Base-by-base conservation (phyloP, 1,140 invertebrate genomes). In the Meloidogyne floridensis region DNA sequence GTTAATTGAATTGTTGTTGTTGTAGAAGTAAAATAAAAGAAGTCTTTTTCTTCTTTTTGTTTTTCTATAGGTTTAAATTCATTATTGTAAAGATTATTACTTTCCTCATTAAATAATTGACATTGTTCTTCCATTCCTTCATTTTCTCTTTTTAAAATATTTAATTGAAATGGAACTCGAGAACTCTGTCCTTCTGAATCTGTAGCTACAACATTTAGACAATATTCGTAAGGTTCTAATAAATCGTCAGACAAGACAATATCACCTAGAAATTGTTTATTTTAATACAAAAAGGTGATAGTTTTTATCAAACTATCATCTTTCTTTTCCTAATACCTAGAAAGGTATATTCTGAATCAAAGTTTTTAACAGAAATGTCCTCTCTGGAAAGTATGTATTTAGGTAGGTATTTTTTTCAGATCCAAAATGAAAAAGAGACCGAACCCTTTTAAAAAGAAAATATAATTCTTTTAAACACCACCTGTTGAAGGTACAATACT, bases 401-500 rank as follows among this genome's bases (percentile, higher is more conserved):
- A 32, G 32, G 32, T 32, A 32, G 32, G 32, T 32, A 32, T 32
- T 32, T 32, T 32, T 32, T 32, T 32, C 32, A 32, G 32, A 32
- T 32, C 32, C 32, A 32, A 32, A 32, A 32, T 32, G 32, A 32
- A 32, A 32, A 32, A 32, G 32, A 32, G 32, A 32, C 32, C 32
- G 32, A 32, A 32, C 32, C 32, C 32, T 32, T 32, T 32, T 32
- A 32, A 32, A 32, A 32, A 32, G 32, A 32, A 32, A 32, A 32
- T 32, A 32, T 32, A 32, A 32, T 32, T 32, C 32, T 32, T 32
- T 32, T 32, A 32, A 32, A 32, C 1, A 32, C 1, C 32, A 78
- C 76, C 77, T 42, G 77, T 79, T 20, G 54, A 71, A 2, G 77
- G 77, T 2, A 79, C 77, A 51, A 79, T 72, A 72, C 77, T 79